Evolutionary conservation across 2,797 vertebrate genomes (phyloP), one percentile per base, ranked within the genome.

Genomic region (Acrossocheilus wenchowensis): DNA sequence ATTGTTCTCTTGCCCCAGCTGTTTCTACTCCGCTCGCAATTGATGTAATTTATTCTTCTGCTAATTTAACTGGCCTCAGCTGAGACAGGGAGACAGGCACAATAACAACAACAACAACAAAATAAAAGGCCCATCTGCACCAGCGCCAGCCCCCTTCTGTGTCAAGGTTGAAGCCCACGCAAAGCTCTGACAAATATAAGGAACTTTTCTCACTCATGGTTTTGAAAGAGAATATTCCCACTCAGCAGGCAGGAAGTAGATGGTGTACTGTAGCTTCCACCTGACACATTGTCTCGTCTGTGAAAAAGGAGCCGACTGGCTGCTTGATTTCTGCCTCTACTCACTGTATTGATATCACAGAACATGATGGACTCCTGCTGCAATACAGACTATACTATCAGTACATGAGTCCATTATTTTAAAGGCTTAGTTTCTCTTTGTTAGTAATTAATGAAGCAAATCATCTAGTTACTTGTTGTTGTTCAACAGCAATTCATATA

Each of bases 1-100:
- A 91, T 91, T 91, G 92, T 91, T 90, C 91, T 92, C 92, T 94
- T 91, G 91, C 92, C 92, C 92, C 95, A 95, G 94, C 94, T 95
- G 95, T 95, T 88, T 94, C 92, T 93, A 91, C 92, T 93, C 72
- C 89, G 89, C 92, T 89, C 88, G 92, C 92, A 93, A 94, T 95
- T 93, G 94, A 95, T 95, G 92, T 94, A 94, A 93, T 94, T 95
- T 93, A 94, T 95, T 94, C 90, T 92, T 94, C 92, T 94, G 94
- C 92, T 94, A 93, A 92, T 95, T 89, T 95, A 93, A 93, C 94
- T 93, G 92, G 93, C 93, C 92, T 94, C 91, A 93, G 94, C 94
- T 94, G 93, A 92, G 92, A 94, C 89, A 82, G 74, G 83, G 83
- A 88, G 82, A 57, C 77, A 92, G 93, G 93, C 91, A 89, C 90